Evolutionary conservation across 2,113 vertebrate genomes (phyloP).

Genomic region (Pelecanus crispus): DNA sequence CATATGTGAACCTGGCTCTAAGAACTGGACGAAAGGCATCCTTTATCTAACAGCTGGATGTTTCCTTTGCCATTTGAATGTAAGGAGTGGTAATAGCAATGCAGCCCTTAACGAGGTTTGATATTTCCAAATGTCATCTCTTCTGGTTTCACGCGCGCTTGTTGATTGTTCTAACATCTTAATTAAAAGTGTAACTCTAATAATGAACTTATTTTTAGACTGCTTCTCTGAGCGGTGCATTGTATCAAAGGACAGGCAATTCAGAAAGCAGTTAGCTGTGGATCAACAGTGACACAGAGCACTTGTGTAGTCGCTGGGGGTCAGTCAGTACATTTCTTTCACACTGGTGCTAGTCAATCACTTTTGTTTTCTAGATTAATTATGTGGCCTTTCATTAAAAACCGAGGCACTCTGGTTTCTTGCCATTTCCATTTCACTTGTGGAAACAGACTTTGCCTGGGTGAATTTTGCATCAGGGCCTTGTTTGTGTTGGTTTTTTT

Average conservation of each 20-base stretch:
- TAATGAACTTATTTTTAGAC: constrained; percentile 56
- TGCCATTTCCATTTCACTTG: constrained; percentile 36
- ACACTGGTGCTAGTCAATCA: constrained; percentile 50
- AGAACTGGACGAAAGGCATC: background rate
- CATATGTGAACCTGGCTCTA: background rate
- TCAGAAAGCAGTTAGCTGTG: constrained; percentile 52
- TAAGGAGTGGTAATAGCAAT: background rate
- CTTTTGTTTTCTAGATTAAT: constrained; percentile 60
- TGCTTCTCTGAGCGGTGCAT: background rate
- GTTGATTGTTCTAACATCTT: constrained; percentile 39
- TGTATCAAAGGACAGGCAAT: constrained; percentile 60
- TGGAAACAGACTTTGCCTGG: background rate
- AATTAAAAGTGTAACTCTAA: constrained; percentile 62
- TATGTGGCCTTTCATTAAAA: constrained; percentile 48
- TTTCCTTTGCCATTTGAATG: background rate
- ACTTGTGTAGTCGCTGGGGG: constrained; percentile 48
- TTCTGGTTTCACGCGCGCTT: background rate
- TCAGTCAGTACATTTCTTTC: constrained; percentile 54
- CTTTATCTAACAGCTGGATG: background rate
- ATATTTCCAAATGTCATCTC: constrained; percentile 48
- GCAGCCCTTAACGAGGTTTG: background rate
- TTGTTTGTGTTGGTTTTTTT: background rate
- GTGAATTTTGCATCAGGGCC: background rate
- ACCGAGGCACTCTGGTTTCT: background rate
- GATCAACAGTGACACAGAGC: constrained; percentile 47